Evolutionary conservation across 2,888 invertebrate genomes (phyloP).

Genomic region (Piscicola geometra): DNA sequence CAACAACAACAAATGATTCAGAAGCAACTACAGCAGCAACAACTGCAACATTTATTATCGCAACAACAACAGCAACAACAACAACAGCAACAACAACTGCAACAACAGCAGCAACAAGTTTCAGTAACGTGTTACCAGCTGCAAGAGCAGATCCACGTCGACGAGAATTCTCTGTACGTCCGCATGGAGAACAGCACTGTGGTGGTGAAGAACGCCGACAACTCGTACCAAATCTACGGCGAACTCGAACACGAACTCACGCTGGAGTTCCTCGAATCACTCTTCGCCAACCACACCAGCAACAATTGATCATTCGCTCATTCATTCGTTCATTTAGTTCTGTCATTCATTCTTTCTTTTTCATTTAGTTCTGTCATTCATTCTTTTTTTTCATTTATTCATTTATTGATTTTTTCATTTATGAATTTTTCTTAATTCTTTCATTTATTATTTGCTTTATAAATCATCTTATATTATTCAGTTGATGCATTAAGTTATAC

Average conservation of each 20-base stretch:
- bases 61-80: conserved; percentile 23
- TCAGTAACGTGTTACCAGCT: conserved; percentile 24
- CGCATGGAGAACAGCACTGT: conserved; percentile 21
- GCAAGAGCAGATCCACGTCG: conserved; percentile 30
- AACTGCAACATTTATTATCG: conserved; percentile 10
- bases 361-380: too few species aligned
- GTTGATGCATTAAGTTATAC: too few species aligned
- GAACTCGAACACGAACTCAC: conserved; percentile 22
- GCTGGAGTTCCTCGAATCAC: conserved; percentile 20
- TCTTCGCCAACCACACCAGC: conserved; percentile 4
- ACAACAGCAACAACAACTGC: neutral
- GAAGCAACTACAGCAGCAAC: conserved; percentile 14
- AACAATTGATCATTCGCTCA: neutral
- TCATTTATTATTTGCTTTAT: too few species aligned
- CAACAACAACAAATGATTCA: neutral
- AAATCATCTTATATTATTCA: too few species aligned
- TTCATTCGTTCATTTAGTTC: too few species aligned
- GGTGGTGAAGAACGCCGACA: conserved; percentile 25
- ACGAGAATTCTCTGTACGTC: conserved; percentile 33
- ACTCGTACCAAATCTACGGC: conserved; percentile 28
- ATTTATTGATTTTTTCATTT: too few species aligned
- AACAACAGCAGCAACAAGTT: conserved; percentile 22
- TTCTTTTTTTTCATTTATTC: too few species aligned
- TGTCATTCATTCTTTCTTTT: too few species aligned
- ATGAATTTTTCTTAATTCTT: too few species aligned